phyloP scores from a whole-genome alignment of 2,113 vertebrate species.

The Planiliza haematocheilus region DNA sequence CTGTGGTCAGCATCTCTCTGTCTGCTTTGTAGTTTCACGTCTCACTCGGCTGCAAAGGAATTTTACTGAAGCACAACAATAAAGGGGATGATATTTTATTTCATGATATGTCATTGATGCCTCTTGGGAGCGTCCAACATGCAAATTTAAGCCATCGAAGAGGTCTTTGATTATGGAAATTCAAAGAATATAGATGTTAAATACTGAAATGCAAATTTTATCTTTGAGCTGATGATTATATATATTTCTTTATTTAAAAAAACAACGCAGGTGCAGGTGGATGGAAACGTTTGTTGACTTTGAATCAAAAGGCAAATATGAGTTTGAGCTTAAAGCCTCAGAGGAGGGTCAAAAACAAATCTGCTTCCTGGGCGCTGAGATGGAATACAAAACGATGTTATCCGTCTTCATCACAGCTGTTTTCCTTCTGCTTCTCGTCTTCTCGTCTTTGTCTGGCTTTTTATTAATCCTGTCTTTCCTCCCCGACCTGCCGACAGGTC shows the following conservation, averaged over 20 bases:
- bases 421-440: not conserved
- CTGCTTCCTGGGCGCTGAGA: too few species aligned
- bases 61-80: too few species aligned
- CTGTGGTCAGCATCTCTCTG: slow-evolving; percentile 2
- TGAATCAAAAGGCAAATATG: not conserved
- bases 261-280: not conserved
- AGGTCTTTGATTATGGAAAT: not conserved
- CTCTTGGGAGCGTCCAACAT: not conserved
- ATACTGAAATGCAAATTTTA: too few species aligned
- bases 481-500: slow-evolving; percentile 79
- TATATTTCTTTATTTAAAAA: too few species aligned
- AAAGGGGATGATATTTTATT: not conserved
- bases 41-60: not conserved
- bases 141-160: not conserved
- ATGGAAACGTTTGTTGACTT: not conserved
- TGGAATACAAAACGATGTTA: too few species aligned
- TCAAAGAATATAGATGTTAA: not conserved
- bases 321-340: too few species aligned
- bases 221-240: too few species aligned
- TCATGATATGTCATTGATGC: not conserved
- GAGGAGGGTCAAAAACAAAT: too few species aligned
- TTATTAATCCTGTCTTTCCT: not conserved
- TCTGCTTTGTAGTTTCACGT: not conserved
- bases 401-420: too few species aligned
- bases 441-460: not conserved